Evolutionary conservation across 2,888 invertebrate species (phyloP), one percentile per base, ranked within the genome.

Genomic region (Selenia dentaria): DNA sequence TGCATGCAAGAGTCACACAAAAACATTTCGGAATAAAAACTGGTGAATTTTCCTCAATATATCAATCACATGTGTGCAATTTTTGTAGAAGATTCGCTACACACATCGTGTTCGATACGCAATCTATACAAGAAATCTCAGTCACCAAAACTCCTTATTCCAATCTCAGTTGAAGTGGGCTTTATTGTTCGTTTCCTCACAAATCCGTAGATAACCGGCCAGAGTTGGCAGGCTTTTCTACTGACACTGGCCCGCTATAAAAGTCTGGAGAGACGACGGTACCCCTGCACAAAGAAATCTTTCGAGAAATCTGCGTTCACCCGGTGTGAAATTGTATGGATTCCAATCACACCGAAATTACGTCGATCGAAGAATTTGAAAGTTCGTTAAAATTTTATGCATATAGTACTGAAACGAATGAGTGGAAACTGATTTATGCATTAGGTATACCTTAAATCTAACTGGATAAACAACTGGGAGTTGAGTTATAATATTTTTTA

Each of bases 181-280:
- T 79, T 76, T 79, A 70, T 67, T 75, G 79, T 74, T 76, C 74
- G 73, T 77, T 77, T 73, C 63, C 65, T 71, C 68, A 74, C 71
- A 79, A 81, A 82, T 81, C 77, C 74, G 64, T 62, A 75, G 78
- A 76, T 78, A 79, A 70, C 72, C 60, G 64, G 52, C 41, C 62
- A 45, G 56, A 63, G 65, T 64, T 64, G 68, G 64, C 62, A 64
- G 53, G 57, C 47, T 53, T 51, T 53, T 50, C 39, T 45, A 3
- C 16, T 16, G 53, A 59, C 60, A 61, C 60, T 63, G 64, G 64
- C 49, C 63, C 50, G 57, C 59, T 59, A 57, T 60, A 69, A 67
- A 71, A 38, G 38, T 39, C 41, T 67, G 65, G 61, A 62, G 65
- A 61, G 57, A 62, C 55, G 59, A 65, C 58, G n/a, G n/a, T n/a